Conservation (phyloP, 2,888 invertebrate species). For the Protodeltote pygarga region DNA sequence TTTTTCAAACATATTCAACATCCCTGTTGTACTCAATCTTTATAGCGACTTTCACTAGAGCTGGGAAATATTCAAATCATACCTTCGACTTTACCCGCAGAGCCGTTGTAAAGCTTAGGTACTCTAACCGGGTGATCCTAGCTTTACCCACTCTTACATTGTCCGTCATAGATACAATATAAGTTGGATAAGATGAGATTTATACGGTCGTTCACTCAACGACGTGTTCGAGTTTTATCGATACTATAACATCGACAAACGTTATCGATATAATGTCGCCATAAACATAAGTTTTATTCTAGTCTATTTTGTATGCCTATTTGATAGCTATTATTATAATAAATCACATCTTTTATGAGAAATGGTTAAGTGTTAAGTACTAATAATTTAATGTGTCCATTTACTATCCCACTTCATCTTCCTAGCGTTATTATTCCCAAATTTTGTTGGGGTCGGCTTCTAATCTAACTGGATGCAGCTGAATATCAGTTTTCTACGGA, state of each 20-base stretch:
- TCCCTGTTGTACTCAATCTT: not conserved
- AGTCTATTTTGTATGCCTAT: conserved; percentile 19
- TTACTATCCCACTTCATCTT: too few relatives aligned
- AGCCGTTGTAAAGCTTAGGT: not conserved
- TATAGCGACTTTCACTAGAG: not conserved
- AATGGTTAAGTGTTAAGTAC: too few relatives aligned
- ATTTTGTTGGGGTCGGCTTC: too few relatives aligned
- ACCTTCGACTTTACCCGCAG: not conserved
- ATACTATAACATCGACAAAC: conserved; percentile 9
- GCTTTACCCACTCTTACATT: conserved; percentile 2
- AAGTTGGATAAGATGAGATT: conserved; percentile 16
- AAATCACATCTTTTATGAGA: too few relatives aligned
- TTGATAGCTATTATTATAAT: conserved; percentile 13
- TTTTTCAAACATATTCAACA: too few relatives aligned
- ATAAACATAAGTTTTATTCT: conserved; percentile 38
- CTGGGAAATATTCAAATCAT: conserved; percentile 27
- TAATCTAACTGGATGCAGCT: too few relatives aligned
- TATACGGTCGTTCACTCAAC: conserved; percentile 26
- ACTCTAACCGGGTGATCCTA: conserved; percentile 1
- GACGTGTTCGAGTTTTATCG: conserved; percentile 28
- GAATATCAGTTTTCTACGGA: too few relatives aligned
- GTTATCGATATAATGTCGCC: conserved; percentile 30
- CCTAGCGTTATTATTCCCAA: too few relatives aligned
- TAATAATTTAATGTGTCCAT: too few relatives aligned
- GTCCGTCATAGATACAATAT: not conserved